Conservation (phyloP, 2,113 vertebrate genomes). For the Natator depressus region DNA sequence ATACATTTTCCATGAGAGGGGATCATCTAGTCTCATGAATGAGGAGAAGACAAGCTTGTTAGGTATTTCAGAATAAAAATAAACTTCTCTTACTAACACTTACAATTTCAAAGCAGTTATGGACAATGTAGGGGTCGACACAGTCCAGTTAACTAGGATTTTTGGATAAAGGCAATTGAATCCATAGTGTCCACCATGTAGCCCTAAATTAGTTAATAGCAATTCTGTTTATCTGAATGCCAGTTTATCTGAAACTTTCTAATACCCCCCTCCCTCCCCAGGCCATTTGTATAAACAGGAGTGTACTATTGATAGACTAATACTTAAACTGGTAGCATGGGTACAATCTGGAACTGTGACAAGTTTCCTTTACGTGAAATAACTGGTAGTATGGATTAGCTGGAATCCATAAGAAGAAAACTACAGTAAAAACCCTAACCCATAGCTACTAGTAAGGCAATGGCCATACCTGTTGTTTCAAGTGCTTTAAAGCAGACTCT, state of each 20-base stretch:
- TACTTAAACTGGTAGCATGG: background rate
- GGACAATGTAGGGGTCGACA: background rate
- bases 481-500: slow-evolving; percentile 91
- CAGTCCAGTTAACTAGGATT: background rate
- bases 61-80: background rate
- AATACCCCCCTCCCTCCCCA: background rate
- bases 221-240: background rate
- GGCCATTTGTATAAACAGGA: background rate
- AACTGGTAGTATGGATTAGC: background rate
- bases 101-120: background rate
- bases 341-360: background rate
- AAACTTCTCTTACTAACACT: background rate
- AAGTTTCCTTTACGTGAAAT: background rate
- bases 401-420: background rate
- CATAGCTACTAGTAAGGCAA: background rate
- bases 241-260: background rate
- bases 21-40: background rate
- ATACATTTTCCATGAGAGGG: background rate
- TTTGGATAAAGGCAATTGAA: background rate
- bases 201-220: background rate
- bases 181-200: background rate
- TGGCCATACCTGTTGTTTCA: slow-evolving; percentile 91
- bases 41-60: background rate
- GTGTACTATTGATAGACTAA: background rate
- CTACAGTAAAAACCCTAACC: background rate